Percentiles rank a stretch among this genome's conserved stretches.
Evolutionary conservation across 2,888 invertebrate species (phyloP).

Genomic region (Caenorhabditis sp.): DNA sequence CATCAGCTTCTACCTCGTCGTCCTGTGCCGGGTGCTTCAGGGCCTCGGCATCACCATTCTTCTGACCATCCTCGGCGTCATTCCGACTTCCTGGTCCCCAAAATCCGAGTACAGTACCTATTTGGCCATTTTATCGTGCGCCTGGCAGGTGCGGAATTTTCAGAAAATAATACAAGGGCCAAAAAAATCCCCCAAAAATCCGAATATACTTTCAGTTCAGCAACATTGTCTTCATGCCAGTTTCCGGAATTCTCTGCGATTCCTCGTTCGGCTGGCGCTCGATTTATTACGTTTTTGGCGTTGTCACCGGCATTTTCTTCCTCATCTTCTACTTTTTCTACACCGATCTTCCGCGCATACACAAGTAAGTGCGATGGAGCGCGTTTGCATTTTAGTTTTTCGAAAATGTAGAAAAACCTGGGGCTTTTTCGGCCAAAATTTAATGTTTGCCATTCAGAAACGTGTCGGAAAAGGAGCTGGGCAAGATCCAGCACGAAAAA

Average conservation of each 20-base stretch:
- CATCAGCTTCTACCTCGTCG: constrained; percentile 23
- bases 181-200: neutral
- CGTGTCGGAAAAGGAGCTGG: constrained; percentile 39
- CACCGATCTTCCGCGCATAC: constrained; percentile 33
- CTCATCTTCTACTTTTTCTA: constrained; percentile 43
- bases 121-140: constrained; percentile 38
- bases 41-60: constrained; percentile 28
- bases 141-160: constrained; percentile 24
- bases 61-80: constrained; percentile 30
- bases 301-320: constrained; percentile 40
- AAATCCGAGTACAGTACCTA: constrained; percentile 38
- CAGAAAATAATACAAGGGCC: neutral
- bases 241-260: constrained; percentile 48
- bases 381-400: neutral
- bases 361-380: constrained; percentile 23
- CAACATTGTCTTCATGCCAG: constrained; percentile 52
- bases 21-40: constrained; percentile 26
- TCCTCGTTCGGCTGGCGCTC: constrained; percentile 46
- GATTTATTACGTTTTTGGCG: constrained; percentile 46
- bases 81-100: constrained; percentile 37
- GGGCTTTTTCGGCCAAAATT: neutral
- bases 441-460: constrained; percentile 26
- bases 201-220: constrained; percentile 17
- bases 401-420: too few relatives aligned
- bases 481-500: constrained; percentile 21